Conservation (phyloP, 2,113 vertebrate genomes). For the Ploceus nigricollis region DNA sequence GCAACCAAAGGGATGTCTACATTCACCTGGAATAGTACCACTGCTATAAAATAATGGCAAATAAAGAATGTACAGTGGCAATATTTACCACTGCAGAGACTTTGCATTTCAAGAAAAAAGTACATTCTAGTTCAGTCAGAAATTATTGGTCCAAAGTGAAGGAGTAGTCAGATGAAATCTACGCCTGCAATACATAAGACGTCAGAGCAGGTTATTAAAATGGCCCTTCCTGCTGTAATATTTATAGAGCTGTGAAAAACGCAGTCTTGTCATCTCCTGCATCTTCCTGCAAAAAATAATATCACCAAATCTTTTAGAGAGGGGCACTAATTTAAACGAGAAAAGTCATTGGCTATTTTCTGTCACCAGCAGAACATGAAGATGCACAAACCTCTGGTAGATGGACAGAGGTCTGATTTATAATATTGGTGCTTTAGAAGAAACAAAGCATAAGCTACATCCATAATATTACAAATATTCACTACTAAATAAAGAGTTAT, state of each 20-base stretch:
- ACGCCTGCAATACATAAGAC: not conserved
- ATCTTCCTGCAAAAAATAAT: not conserved
- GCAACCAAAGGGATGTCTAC: not conserved
- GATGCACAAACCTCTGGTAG: not conserved
- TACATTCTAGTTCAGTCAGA: not conserved
- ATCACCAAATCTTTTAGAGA: not conserved
- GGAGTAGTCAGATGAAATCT: not conserved
- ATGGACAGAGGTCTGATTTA: not conserved
- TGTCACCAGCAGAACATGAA: not conserved
- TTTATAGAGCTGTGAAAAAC: conserved; percentile 19
- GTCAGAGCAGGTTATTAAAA: conserved; percentile 28
- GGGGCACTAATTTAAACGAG: not conserved
- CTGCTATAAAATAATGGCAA: not conserved
- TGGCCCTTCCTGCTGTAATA: not conserved
- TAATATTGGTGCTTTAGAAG: not conserved
- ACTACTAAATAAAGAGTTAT: not conserved
- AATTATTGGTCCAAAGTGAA: not conserved
- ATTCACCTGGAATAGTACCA: not conserved
- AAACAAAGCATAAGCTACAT: not conserved
- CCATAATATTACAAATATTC: not conserved
- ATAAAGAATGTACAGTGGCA: not conserved
- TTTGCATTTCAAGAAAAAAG: not conserved
- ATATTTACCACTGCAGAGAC: not conserved
- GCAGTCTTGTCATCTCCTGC: not conserved
- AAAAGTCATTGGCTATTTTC: not conserved